Conservation (phyloP, 2,797 vertebrate genomes). For the Squalus acanthias region DNA sequence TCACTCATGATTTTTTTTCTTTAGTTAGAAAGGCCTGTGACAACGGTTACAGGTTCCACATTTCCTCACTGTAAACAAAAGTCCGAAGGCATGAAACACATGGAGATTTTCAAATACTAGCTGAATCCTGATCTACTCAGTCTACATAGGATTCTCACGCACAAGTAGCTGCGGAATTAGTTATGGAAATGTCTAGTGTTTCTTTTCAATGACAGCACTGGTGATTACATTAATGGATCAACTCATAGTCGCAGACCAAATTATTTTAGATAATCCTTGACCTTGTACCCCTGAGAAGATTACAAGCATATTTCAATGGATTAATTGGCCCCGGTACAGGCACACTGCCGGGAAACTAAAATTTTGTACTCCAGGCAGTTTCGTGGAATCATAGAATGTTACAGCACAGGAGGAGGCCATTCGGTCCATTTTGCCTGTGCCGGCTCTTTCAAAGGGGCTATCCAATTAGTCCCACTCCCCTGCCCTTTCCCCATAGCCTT, state of each 20-base stretch:
- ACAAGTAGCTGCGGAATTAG: too few relatives aligned
- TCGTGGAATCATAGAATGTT: too few relatives aligned
- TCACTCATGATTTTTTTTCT: neutral
- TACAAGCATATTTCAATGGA: conserved; percentile 55
- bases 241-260: conserved; percentile 37
- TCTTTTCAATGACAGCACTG: conserved; percentile 27
- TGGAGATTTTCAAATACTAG: neutral
- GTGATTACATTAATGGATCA: conserved; percentile 18
- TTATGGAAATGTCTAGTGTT: neutral
- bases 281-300: conserved; percentile 45
- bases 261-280: conserved; percentile 41
- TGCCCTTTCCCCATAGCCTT: neutral
- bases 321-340: conserved; percentile 42
- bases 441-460: too few relatives aligned
- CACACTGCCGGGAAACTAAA: neutral
- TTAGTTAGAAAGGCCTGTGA: neutral
- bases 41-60: neutral
- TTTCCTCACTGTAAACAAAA: neutral
- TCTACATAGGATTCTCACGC: neutral
- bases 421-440: too few relatives aligned
- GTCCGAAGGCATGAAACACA: neutral
- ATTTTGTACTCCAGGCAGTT: neutral
- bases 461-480: neutral
- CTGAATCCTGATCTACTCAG: neutral
- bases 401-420: too few relatives aligned